Conservation (phyloP, 64 coral and sea anemone species). For the Anthopleura sola region DNA sequence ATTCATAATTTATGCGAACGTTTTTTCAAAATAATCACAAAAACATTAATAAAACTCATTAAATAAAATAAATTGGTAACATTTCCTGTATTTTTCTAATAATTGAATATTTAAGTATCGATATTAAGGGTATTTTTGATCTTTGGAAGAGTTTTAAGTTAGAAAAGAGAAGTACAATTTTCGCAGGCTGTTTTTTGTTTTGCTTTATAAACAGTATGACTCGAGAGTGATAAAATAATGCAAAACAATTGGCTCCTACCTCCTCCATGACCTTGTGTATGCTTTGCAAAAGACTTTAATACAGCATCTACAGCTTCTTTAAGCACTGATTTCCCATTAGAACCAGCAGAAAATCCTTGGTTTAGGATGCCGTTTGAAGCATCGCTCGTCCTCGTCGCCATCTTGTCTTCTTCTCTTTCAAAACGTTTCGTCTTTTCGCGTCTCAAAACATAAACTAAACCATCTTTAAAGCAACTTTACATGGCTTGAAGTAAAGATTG, state of each 20-base stretch:
- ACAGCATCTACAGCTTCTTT: constrained; percentile 99
- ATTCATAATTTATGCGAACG: no score
- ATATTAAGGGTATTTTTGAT: no score
- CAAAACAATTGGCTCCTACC: constrained; percentile 37
- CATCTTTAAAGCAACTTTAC: background rate
- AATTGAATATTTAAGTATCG: no score
- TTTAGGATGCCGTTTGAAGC: constrained; percentile 8
- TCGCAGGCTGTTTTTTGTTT: background rate
- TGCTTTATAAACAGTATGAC: background rate
- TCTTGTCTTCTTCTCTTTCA: background rate
- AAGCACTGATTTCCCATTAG: constrained; percentile 75
- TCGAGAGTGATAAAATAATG: background rate
- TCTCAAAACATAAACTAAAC: background rate
- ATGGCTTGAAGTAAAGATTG: background rate
- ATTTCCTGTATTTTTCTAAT: no score
- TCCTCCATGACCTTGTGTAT: constrained; percentile 85
- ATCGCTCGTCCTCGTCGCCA: background rate
- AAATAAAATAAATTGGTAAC: no score
- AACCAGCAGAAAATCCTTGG: constrained; percentile 23
- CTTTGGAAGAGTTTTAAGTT: background rate
- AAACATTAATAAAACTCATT: no score
- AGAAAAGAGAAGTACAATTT: background rate
- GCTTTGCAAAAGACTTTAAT: constrained; percentile 87
- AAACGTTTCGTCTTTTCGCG: background rate
- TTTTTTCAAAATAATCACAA: no score